Evolutionary conservation across 1,140 invertebrate genomes (phyloP), one percentile per base, ranked within the genome.

Genomic region (Meloidogyne hapla): DNA sequence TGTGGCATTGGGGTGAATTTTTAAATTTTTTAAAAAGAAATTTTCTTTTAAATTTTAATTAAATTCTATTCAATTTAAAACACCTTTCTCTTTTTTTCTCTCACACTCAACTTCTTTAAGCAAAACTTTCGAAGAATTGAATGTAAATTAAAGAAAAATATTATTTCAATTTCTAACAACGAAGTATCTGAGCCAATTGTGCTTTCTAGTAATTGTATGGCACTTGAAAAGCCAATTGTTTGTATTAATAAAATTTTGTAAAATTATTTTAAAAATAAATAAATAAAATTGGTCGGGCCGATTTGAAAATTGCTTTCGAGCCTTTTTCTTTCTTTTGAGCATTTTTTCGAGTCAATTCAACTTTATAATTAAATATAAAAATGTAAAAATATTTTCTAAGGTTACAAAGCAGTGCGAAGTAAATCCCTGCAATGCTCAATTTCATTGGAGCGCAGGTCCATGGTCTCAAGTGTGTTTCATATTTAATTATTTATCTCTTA

Each of bases 71-170:
- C n/a, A n/a, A n/a, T n/a, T n/a, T n/a, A n/a, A n/a, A n/a, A n/a
- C n/a, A n/a, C n/a, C n/a, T n/a, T n/a, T n/a, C n/a, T n/a, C n/a
- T n/a, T n/a, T n/a, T n/a, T n/a, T n/a, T n/a, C n/a, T n/a, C n/a
- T n/a, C n/a, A n/a, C n/a, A n/a, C n/a, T n/a, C n/a, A n/a, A n/a
- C n/a, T n/a, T n/a, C n/a, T n/a, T n/a, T n/a, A n/a, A n/a, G 45
- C 13, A 18, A 5, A 82, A 84, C n/a, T 87, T 82, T 63, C 83
- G 85, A 21, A 42, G 70, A 25, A 77, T 86, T 38, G 79, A 86
- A 66, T 86, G 84, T 74, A 77, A 81, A 63, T 68, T 86, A 28
- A 23, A 48, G 25, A 45, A 42, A 25, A 68, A 28, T 21, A 28
- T 74, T 21, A n/a, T 48, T 38, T 38, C 25, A 13, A 4, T 15